Base-by-base conservation (phyloP, 2,888 invertebrate genomes). In the Drosophila peninsularis region DNA sequence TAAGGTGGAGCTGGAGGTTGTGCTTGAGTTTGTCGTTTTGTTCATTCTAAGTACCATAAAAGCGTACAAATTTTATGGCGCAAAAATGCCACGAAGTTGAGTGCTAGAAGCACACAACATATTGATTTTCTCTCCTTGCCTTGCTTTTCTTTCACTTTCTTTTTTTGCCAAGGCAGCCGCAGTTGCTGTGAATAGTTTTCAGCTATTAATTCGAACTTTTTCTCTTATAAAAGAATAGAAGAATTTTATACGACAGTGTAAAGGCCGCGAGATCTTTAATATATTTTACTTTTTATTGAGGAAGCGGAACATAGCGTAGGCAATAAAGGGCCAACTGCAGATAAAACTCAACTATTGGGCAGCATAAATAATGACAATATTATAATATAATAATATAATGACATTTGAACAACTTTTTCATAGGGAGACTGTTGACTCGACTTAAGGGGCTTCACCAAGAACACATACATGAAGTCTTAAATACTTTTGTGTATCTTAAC, bases 31-130 rank as follows among this genome's bases (percentile, higher is more conserved):
- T 69, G 66, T 73, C 75, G 80, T 80, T 83, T 85, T 82, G 83
- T 88, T 63, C 70, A 50, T 47, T 77, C 69, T 69, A 82, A 88
- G 88, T 85, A 80, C 83, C 83, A 86, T 85, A 73, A 80, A 78
- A 86, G 72, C 71, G 66, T 73, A 80, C 86, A 82, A 85, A 56
- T 88, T 85, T 88, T 80, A 85, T 75, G 74, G 75, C 71, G 50
- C 69, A 71, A 71, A 74, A 83, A 68, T 82, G 64, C 57, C 75
- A 62, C 69, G 60, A 69, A 63, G 45, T 66, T 60, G 70, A 75
- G 77, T 78, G 66, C 71, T 42, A 52, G 65, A 47, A 44, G 61
- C 67, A 27, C 17, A 65, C 41, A 69, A 62, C 30, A 53, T 78
- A 79, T 79, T 71, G 79, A 79, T 79, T 78, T 70, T 74, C 32